Percentiles rank a stretch among this genome's conserved stretches.
These are phyloP conservation scores for Hydrolagus affinis DNA, from an alignment of 2,113 vertebrate genomes.

Conservation along the genomic window DNA sequence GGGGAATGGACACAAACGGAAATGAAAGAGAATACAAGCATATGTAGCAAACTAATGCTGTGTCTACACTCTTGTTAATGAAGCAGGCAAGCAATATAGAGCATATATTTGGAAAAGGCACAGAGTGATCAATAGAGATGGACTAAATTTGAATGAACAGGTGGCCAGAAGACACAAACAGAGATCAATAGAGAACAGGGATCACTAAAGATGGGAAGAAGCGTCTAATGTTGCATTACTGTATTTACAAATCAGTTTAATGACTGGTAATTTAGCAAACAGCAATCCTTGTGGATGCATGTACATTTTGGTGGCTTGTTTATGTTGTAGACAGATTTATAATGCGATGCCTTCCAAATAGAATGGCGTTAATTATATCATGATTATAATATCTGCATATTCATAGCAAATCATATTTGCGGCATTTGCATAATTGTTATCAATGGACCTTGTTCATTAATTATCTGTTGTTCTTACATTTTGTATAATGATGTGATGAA, in stretches of 20 bases:
- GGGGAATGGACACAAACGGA: too few species aligned
- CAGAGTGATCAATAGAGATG: neutral
- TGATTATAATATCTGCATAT: constrained; percentile 8
- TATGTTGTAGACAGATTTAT: neutral
- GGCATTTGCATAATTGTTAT: constrained; percentile 17
- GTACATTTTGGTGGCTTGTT: neutral
- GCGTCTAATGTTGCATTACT: too few species aligned
- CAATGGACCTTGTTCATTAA: constrained; percentile 7
- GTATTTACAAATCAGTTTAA: too few species aligned
- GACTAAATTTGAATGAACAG: neutral
- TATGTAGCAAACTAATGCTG: too few species aligned
- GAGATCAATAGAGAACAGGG: neutral
- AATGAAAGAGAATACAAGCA: too few species aligned
- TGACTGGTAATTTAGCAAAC: neutral
- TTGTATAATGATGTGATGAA: constrained; percentile 22
- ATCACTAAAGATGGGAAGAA: neutral
- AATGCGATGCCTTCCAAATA: constrained; percentile 2
- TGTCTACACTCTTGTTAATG: too few species aligned
- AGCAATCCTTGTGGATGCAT: neutral
- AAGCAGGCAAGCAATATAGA: too few species aligned
- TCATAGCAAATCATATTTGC: constrained; percentile 2
- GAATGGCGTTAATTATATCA: neutral
- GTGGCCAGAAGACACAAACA: neutral
- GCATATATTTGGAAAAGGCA: too few species aligned
- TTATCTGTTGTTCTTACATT: constrained; percentile 20